phyloP scores from a whole-genome alignment of 2,888 invertebrate species.

The Habroteleia sp. region DNA sequence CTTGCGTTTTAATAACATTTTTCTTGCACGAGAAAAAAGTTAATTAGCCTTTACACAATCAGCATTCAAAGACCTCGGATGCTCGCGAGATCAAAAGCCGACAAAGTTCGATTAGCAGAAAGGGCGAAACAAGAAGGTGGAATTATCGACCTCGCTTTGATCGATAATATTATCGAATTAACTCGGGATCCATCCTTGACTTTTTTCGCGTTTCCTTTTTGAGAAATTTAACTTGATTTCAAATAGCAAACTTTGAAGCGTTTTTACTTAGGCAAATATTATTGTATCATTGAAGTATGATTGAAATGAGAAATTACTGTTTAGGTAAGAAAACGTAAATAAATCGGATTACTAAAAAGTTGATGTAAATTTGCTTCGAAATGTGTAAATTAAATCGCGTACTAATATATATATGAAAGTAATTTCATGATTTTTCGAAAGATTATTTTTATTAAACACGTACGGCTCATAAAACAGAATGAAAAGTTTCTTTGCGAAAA shows the following conservation, averaged over 20 bases:
- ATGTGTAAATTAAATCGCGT: too few species aligned
- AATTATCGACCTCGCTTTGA: constrained; percentile 20
- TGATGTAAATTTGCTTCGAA: too few species aligned
- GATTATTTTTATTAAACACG: too few species aligned
- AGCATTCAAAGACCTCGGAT: constrained; percentile 45
- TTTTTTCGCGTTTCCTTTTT: neutral
- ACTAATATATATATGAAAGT: too few species aligned
- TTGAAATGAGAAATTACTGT: too few species aligned
- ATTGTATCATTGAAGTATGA: too few species aligned
- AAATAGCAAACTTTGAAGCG: neutral
- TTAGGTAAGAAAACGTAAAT: too few species aligned
- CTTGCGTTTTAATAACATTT: constrained; percentile 44
- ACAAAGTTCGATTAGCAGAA: constrained; percentile 36
- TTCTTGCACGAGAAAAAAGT: constrained; percentile 18
- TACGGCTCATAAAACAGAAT: too few species aligned
- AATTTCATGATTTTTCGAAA: too few species aligned
- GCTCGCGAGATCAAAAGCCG: constrained; percentile 34
- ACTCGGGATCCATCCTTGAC: neutral
- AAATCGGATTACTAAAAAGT: too few species aligned
- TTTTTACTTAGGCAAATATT: neutral
- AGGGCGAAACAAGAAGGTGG: constrained; percentile 24
- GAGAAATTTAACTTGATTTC: neutral
- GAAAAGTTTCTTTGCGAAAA: too few species aligned
- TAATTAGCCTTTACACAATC: constrained; percentile 48
- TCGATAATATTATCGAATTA: constrained; percentile 45